Evolutionary conservation across 2,888 invertebrate genomes (phyloP).

Genomic region (Meta bourneti): DNA sequence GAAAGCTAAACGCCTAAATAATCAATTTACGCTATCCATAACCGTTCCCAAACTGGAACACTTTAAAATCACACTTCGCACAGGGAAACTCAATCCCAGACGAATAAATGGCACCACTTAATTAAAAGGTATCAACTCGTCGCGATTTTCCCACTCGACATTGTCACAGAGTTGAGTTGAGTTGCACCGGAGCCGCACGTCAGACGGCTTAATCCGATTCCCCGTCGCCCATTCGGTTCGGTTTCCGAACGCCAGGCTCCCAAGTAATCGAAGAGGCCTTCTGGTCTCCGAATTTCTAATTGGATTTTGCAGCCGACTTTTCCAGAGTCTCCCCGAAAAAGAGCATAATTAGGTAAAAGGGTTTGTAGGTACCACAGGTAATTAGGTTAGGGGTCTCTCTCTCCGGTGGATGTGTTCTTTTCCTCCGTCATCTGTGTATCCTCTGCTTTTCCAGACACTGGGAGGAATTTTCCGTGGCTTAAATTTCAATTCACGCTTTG

Average conservation of each 20-base stretch:
- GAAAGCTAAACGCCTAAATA: too few relatives aligned
- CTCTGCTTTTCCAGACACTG: not conserved
- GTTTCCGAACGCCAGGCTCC: conserved; percentile 4
- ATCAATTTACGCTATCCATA: too few relatives aligned
- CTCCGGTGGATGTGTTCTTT: not conserved
- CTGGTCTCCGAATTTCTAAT: conserved; percentile 44
- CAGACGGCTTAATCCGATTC: too few relatives aligned
- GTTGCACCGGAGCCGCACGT: conserved; percentile 7
- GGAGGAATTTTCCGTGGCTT: too few relatives aligned
- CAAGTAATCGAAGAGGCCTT: conserved; percentile 45
- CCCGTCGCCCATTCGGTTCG: conserved; percentile 17
- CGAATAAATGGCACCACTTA: not conserved
- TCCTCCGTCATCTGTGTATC: conserved; percentile 25
- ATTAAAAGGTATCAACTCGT: conserved; percentile 20
- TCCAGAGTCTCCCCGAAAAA: conserved; percentile 17
- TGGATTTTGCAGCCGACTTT: conserved; percentile 28
- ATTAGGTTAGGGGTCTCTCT: conserved; percentile 27
- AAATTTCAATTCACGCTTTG: too few relatives aligned
- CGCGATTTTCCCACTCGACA: not conserved
- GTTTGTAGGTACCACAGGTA: conserved; percentile 42
- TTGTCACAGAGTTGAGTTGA: conserved; percentile 8
- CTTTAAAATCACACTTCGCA: too few relatives aligned
- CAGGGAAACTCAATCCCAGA: not conserved
- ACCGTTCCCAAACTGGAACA: too few relatives aligned
- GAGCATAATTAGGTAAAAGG: conserved; percentile 59